Base-by-base conservation (phyloP, 2,113 vertebrate species). In the Melanotaenia duboulayi region DNA sequence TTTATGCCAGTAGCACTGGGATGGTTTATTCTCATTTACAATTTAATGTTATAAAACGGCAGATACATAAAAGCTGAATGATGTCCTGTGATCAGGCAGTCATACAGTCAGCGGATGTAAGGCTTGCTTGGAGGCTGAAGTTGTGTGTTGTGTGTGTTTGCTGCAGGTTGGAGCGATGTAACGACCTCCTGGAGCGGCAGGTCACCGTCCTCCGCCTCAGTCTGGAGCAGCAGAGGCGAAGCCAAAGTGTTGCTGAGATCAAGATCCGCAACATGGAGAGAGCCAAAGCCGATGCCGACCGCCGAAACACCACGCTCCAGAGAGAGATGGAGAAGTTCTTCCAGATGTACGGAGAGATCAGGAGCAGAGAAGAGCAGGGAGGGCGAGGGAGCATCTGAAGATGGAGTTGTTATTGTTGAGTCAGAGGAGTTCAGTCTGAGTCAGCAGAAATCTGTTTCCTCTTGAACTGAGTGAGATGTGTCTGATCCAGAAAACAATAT, bases 241-340 rank as follows among this genome's bases (percentile, higher is more conserved):
- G 90, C 78, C 54, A 90, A 37, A 92, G 80, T 0, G 87, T 94
- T 0, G 88, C 74, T 0, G 94, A 96, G 89, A 86, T 90, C 84
- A 93, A 93, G 81, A 91, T 94, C 65, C 73, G 63, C 51, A 92
- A 95, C 2, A 92, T 92, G 11, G 93, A 96, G 81, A 88, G 71
- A 19, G 95, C 93, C 22, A 89, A 92, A 49, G 92, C 84, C 0
- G 93, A 95, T 1, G 94, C 93, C 0, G 93, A 96, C 88, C 90
- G 61, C 28, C 87, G 89, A 20, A 96, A 96, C 23, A 11, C 82
- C 74, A 82, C 44, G 0, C 91, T 96, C 56, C 93, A 95, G 74
- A 89, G 61, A 12, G 94, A 95, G 84, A 95, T 93, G 92, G 94
- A 95, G 76, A 70, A 92, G 39, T 95, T 95, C 82, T 95, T 95